Percentiles rank a stretch among this genome's conserved stretches.
Conservation (phyloP, 2,113 vertebrate genomes). For the Cyanoliseus patagonus region DNA sequence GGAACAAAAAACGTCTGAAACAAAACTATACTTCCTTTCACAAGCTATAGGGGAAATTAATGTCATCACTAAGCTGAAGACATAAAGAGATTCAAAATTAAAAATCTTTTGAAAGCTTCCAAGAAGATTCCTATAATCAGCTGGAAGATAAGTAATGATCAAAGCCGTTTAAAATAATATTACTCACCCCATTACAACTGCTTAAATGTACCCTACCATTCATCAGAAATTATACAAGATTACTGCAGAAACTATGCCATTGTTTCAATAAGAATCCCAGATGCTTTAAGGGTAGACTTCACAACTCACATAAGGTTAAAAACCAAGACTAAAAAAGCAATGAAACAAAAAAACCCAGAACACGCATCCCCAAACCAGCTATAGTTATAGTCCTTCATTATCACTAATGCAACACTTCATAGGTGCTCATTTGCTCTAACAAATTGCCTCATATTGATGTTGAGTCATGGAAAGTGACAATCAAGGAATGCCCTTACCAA, state of each 20-base stretch:
- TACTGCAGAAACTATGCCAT: constrained; percentile 71
- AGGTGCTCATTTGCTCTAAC: constrained; percentile 43
- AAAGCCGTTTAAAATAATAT: constrained; percentile 84
- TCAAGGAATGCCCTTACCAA: not conserved
- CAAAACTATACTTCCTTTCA: constrained; percentile 79
- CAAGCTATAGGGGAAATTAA: constrained; percentile 81
- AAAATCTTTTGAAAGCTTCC: constrained; percentile 83
- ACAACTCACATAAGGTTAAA: constrained; percentile 65
- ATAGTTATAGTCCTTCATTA: constrained; percentile 64
- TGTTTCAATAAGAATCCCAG: constrained; percentile 82
- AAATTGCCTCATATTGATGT: not conserved
- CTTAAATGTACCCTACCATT: constrained; percentile 85
- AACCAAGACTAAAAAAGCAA: constrained; percentile 61
- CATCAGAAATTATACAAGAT: constrained; percentile 85
- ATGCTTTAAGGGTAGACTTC: constrained; percentile 78
- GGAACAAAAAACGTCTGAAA: constrained; percentile 78
- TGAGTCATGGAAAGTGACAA: not conserved
- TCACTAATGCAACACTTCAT: constrained; percentile 7
- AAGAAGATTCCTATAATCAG: constrained; percentile 85
- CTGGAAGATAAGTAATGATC: constrained; percentile 91
- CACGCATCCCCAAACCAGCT: constrained; percentile 4
- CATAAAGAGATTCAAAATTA: constrained; percentile 83
- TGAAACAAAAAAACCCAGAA: not conserved
- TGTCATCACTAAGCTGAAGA: constrained; percentile 82
- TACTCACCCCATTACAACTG: constrained; percentile 80